Conservation (phyloP, 2,888 invertebrate genomes). For the Cerceris rybyensis region DNA sequence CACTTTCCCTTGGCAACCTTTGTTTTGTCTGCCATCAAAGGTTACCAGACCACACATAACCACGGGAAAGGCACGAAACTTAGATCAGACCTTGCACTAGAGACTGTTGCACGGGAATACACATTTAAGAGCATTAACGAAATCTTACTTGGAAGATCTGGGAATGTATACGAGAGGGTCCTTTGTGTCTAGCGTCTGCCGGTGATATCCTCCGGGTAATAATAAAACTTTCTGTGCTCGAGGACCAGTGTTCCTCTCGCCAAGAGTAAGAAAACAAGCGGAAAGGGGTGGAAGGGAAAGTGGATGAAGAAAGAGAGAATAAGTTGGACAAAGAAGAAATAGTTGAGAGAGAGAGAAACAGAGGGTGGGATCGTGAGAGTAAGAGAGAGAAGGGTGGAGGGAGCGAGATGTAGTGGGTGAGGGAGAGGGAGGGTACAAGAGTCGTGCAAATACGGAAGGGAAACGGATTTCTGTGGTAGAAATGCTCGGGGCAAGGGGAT, state of each 20-base stretch:
- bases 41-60: background rate
- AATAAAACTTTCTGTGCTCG: slow-evolving; percentile 71
- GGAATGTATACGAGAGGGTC: slow-evolving; percentile 39
- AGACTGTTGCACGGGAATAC: slow-evolving; percentile 18
- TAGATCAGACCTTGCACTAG: slow-evolving; percentile 17
- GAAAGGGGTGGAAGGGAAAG: background rate
- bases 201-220: slow-evolving; percentile 69
- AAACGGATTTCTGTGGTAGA: slow-evolving; percentile 65
- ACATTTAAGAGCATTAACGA: slow-evolving; percentile 52
- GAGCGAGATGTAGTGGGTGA: background rate
- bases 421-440: slow-evolving; percentile 53
- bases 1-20: background rate
- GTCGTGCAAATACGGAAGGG: slow-evolving; percentile 69
- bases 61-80: slow-evolving; percentile 6
- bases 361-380: no score
- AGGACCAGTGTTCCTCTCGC: slow-evolving; percentile 60
- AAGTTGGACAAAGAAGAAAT: no score
- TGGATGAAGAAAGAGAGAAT: no score
- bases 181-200: slow-evolving; percentile 55
- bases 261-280: slow-evolving; percentile 25
- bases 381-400: no score
- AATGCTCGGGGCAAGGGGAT: slow-evolving; percentile 62
- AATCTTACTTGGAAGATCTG: slow-evolving; percentile 35
- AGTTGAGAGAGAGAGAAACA: no score
- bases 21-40: background rate